A percentile compares a stretch with the other conserved stretches of the same genome.
phyloP scores from a whole-genome alignment of 2,888 invertebrate species.

The Drosophila recens region DNA sequence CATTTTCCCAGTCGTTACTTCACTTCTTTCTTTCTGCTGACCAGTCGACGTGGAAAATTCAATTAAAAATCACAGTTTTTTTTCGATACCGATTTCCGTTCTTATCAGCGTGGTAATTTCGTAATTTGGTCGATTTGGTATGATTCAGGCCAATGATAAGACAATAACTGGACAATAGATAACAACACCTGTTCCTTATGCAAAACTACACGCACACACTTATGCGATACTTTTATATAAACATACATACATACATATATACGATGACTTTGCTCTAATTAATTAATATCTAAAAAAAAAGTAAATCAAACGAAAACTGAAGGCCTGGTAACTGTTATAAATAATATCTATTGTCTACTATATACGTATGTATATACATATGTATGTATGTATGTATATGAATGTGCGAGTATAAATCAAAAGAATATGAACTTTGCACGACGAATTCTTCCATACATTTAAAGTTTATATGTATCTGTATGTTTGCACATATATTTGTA shows the following conservation, averaged over 20 bases:
- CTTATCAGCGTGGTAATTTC: slow-evolving; percentile 52
- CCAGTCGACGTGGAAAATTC: slow-evolving; percentile 25
- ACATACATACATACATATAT: not conserved
- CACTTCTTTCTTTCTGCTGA: slow-evolving; percentile 13
- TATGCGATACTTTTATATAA: not conserved
- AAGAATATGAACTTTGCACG: slow-evolving; percentile 43
- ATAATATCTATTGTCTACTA: slow-evolving; percentile 29
- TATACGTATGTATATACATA: no score
- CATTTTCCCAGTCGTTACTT: slow-evolving; percentile 34
- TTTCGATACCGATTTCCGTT: slow-evolving; percentile 19
- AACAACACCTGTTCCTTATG: slow-evolving; percentile 13
- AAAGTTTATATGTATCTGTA: not conserved
- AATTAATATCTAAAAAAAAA: slow-evolving; percentile 57
- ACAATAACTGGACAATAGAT: slow-evolving; percentile 7
- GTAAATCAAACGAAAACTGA: slow-evolving; percentile 14
- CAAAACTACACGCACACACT: slow-evolving; percentile 1
- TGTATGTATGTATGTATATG: no score
- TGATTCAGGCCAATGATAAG: slow-evolving; percentile 52
- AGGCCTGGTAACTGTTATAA: slow-evolving; percentile 46
- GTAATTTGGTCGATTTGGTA: slow-evolving; percentile 24
- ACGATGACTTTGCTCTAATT: slow-evolving; percentile 45
- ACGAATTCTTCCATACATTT: slow-evolving; percentile 20
- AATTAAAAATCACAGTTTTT: slow-evolving; percentile 18
- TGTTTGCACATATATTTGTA: not conserved
- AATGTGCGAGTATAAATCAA: slow-evolving; percentile 16